Percentiles rank a stretch among this genome's conserved stretches.
Conservation (phyloP, 2,797 vertebrate species). For the Pristis pectinata region DNA sequence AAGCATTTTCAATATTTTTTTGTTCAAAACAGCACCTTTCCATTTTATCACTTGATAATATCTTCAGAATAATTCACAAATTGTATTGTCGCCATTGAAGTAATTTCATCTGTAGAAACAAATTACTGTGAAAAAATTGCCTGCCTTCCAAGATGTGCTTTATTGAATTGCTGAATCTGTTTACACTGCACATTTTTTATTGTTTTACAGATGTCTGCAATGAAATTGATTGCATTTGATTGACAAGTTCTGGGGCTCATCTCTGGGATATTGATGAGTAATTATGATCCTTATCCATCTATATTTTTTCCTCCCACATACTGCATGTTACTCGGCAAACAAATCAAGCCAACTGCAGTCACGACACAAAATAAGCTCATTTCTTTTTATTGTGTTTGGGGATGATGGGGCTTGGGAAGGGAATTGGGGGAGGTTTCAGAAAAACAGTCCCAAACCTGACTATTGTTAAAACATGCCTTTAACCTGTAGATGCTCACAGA, state of each 20-base stretch:
- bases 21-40: no score
- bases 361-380: not conserved
- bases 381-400: not conserved
- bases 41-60: constrained; percentile 14
- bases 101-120: constrained; percentile 16
- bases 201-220: constrained; percentile 25
- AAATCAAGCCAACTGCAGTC: not conserved
- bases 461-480: not conserved
- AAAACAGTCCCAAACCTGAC: not conserved
- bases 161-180: constrained; percentile 23
- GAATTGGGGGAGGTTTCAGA: not conserved
- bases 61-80: constrained; percentile 3
- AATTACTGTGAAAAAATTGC: not conserved
- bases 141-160: constrained; percentile 10
- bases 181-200: constrained; percentile 19
- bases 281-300: constrained; percentile 33
- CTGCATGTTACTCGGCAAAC: constrained; percentile 17
- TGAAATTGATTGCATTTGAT: constrained; percentile 33
- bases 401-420: not conserved
- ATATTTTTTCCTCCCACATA: not conserved
- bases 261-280: not conserved
- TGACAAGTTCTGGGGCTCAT: constrained; percentile 29
- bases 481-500: not conserved
- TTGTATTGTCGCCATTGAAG: not conserved
- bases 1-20: constrained; percentile 14